phyloP scores from a whole-genome alignment of 2,888 invertebrate genomes.

The Pseudococcus viburni region DNA sequence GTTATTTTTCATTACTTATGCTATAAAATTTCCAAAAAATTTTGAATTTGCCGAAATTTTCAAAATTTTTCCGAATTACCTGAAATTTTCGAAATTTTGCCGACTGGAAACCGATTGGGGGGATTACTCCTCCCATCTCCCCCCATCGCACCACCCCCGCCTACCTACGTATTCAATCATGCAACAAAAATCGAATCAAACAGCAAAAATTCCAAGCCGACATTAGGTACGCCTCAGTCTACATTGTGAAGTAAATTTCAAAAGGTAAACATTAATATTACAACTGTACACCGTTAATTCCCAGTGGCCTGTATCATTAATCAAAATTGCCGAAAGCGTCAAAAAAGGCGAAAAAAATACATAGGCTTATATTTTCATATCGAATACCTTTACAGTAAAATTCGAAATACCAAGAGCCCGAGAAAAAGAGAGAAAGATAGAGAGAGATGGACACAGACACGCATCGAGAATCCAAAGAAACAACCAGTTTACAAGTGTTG shows the following conservation, averaged over 20 bases:
- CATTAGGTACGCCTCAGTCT: neutral
- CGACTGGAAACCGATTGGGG: no score
- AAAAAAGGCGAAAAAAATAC: constrained; percentile 21
- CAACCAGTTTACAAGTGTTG: constrained; percentile 65
- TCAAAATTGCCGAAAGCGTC: constrained; percentile 40
- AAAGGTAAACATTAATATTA: constrained; percentile 54
- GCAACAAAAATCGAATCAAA: constrained; percentile 23
- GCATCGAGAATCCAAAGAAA: constrained; percentile 30
- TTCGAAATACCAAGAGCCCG: neutral
- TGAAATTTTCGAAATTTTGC: no score
- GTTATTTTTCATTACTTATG: no score
- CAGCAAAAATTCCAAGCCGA: neutral
- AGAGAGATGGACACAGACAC: neutral
- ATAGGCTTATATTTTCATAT: constrained; percentile 3
- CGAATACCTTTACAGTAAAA: neutral
- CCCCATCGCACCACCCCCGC: no score
- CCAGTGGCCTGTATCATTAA: constrained; percentile 37
- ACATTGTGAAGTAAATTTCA: constrained; percentile 3
- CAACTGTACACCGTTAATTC: constrained; percentile 30
- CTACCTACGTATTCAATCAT: neutral
- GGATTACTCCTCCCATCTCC: no score
- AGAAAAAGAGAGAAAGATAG: neutral
- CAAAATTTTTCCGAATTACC: no score
- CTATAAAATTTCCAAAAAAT: no score
- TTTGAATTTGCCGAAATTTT: no score